A percentile compares a stretch with the other conserved stretches of the same genome.
Evolutionary conservation across 2,888 invertebrate genomes (phyloP).

Genomic region (Brachypalpus laphriformis): DNA sequence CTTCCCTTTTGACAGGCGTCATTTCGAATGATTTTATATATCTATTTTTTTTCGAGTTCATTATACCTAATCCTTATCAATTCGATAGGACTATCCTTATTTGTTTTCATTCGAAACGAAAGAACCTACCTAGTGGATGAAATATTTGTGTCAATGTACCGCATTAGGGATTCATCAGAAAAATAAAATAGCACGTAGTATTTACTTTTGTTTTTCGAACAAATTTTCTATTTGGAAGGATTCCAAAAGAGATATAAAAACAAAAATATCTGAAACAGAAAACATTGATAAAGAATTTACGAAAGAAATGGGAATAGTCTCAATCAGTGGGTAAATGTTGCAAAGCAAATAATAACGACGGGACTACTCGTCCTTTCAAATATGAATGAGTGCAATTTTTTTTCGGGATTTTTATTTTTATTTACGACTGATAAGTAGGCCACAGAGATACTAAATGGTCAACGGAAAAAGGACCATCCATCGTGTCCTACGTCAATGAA

Average conservation of each 20-base stretch:
- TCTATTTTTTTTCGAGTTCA: neutral
- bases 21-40: neutral
- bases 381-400: neutral
- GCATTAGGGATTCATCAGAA: constrained; percentile 50
- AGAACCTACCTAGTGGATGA: neutral
- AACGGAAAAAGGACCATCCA: neutral
- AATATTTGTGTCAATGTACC: constrained; percentile 41
- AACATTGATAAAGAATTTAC: constrained; percentile 16
- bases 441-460: neutral
- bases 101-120: neutral
- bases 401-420: neutral
- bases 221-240: constrained; percentile 44
- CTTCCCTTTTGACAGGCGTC: neutral
- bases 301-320: constrained; percentile 35
- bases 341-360: neutral
- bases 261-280: constrained; percentile 2
- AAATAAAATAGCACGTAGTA: constrained; percentile 29
- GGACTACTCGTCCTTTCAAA: neutral
- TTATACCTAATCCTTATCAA: neutral
- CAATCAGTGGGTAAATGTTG: constrained; percentile 27
- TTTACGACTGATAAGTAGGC: neutral
- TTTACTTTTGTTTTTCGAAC: constrained; percentile 47
- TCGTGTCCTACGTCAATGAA: constrained; percentile 15
- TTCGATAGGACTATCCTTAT: neutral
- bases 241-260: constrained; percentile 49